phyloP scores from a whole-genome alignment of 2,113 vertebrate genomes.

The Burhinus bistriatus region DNA sequence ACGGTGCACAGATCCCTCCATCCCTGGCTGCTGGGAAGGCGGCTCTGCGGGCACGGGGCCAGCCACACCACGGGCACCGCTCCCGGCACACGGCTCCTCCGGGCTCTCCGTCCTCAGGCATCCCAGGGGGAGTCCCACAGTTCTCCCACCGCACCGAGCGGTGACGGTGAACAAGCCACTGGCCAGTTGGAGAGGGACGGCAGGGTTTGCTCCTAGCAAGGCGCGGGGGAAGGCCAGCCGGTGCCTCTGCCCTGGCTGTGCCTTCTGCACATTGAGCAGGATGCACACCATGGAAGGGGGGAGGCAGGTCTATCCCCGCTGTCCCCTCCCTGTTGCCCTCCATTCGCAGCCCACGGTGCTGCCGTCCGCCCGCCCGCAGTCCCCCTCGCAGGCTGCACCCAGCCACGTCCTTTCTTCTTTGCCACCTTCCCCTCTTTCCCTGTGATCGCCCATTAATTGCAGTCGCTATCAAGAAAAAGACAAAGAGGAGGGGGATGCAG shows the following conservation, averaged over 20 bases:
- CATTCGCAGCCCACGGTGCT: rapidly evolving
- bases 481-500: neutral
- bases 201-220: neutral
- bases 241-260: neutral
- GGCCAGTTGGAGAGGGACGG: rapidly evolving
- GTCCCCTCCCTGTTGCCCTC: neutral
- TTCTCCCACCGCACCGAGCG: rapidly evolving
- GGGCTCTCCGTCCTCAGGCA: neutral
- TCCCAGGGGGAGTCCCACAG: neutral
- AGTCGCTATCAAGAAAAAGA: neutral
- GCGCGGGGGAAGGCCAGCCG: rapidly evolving
- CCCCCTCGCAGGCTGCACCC: rapidly evolving
- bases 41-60: neutral
- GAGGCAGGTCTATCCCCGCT: rapidly evolving
- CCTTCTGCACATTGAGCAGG: neutral
- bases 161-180: neutral
- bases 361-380: neutral
- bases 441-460: neutral
- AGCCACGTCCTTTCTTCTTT: rapidly evolving
- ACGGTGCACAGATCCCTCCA: rapidly evolving
- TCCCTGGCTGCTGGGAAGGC: neutral
- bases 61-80: rapidly evolving
- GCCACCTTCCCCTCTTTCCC: neutral
- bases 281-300: neutral
- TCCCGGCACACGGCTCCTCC: rapidly evolving